Conservation (phyloP, 2,888 invertebrate species). For the Morpho deidamia region DNA sequence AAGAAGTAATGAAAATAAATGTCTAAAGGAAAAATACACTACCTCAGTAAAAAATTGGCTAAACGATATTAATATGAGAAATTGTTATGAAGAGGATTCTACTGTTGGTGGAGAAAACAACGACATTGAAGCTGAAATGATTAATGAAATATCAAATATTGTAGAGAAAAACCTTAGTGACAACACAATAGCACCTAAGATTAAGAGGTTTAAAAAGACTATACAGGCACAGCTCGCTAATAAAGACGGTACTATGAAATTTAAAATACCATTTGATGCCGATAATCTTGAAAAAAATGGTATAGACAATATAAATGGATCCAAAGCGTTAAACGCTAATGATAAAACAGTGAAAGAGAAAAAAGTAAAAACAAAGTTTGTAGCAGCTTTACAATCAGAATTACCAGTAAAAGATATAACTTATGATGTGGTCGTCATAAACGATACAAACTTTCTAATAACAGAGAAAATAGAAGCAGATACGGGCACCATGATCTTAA, state of each 20-base stretch:
- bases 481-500: neutral
- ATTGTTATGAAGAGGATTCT: neutral
- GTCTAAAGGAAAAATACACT: constrained; percentile 47
- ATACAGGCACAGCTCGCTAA: constrained; percentile 56
- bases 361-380: constrained; percentile 44
- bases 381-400: constrained; percentile 53
- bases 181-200: neutral
- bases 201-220: constrained; percentile 20
- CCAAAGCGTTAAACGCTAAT: neutral
- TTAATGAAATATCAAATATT: neutral
- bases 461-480: neutral
- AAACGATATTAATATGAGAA: constrained; percentile 31
- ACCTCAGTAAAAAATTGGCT: constrained; percentile 58
- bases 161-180: neutral
- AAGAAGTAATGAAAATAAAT: constrained; percentile 17
- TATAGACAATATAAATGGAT: too few relatives aligned
- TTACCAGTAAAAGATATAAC: constrained; percentile 43
- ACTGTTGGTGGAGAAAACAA: neutral
- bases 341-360: constrained; percentile 31
- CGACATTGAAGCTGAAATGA: constrained; percentile 10
- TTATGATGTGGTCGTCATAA: constrained; percentile 35
- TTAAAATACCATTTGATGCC: constrained; percentile 38
- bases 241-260: constrained; percentile 63
- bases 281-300: too few relatives aligned
- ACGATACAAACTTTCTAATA: constrained; percentile 19